phyloP scores from a whole-genome alignment of 2,797 vertebrate species.

The Cygnus olor region DNA sequence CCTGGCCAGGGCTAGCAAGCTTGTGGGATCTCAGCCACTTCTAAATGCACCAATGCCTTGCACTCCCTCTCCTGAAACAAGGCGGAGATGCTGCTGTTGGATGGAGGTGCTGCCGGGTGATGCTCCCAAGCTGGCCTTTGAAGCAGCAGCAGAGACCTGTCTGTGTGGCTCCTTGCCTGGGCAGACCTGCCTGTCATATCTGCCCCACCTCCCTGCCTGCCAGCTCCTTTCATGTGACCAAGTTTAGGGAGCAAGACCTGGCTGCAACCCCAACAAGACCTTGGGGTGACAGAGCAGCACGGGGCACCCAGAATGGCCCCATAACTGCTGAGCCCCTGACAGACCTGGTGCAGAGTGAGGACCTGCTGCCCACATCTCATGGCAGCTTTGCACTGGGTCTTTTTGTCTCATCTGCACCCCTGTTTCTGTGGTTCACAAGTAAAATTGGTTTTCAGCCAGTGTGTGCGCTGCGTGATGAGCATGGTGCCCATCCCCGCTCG shows the following conservation, averaged over 20 bases:
- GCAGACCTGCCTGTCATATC: rapidly evolving
- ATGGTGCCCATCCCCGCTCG: rapidly evolving
- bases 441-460: not conserved
- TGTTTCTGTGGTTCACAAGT: not conserved
- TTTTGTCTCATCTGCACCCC: not conserved
- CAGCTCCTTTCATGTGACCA: rapidly evolving
- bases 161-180: not conserved
- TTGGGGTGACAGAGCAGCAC: rapidly evolving
- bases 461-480: not conserved
- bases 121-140: not conserved
- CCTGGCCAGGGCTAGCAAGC: rapidly evolving
- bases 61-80: not conserved
- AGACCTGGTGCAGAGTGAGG: not conserved
- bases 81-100: rapidly evolving
- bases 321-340: not conserved
- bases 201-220: rapidly evolving
- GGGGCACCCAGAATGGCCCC: rapidly evolving
- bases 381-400: not conserved
- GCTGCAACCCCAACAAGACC: too few species aligned
- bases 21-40: not conserved
- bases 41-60: not conserved
- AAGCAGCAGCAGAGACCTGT: not conserved
- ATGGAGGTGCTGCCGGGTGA: rapidly evolving
- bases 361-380: not conserved
- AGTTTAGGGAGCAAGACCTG: not conserved